Conservation (phyloP, 2,888 invertebrate genomes). For the Chymomyza amoena region DNA sequence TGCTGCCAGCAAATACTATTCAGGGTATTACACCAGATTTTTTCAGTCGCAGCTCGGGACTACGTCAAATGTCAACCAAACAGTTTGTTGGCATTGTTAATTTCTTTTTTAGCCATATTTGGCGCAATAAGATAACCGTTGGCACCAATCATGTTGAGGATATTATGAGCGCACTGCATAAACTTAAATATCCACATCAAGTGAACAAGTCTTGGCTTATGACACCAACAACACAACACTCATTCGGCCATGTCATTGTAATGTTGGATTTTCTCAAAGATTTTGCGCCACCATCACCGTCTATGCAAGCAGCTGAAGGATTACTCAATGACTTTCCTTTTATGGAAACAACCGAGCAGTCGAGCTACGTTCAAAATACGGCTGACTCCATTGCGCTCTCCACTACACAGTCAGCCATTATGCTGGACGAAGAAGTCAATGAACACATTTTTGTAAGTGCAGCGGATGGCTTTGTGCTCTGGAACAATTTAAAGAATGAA, state of each 20-base stretch:
- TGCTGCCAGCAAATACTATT: slow-evolving; percentile 34
- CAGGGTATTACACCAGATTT: slow-evolving; percentile 60
- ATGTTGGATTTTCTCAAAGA: slow-evolving; percentile 75
- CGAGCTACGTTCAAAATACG: slow-evolving; percentile 41
- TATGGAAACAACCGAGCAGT: slow-evolving; percentile 46
- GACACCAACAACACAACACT: slow-evolving; percentile 76
- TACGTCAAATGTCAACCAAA: slow-evolving; percentile 77
- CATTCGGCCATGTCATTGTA: slow-evolving; percentile 75
- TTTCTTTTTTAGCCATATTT: slow-evolving; percentile 70
- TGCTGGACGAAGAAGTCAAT: slow-evolving; percentile 63
- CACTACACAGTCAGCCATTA: slow-evolving; percentile 31
- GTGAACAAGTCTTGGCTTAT: slow-evolving; percentile 77
- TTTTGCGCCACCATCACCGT: slow-evolving; percentile 53
- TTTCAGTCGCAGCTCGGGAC: slow-evolving; percentile 51
- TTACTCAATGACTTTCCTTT: slow-evolving; percentile 46
- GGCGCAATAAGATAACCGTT: slow-evolving; percentile 69
- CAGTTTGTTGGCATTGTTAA: slow-evolving; percentile 75
- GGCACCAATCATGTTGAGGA: slow-evolving; percentile 74
- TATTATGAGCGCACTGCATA: slow-evolving; percentile 68
- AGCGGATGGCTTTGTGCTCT: slow-evolving; percentile 67
- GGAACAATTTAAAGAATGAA: slow-evolving; percentile 68
- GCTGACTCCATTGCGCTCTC: slow-evolving; percentile 41
- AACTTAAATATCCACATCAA: slow-evolving; percentile 75
- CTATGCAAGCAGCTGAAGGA: slow-evolving; percentile 6
- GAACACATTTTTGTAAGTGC: slow-evolving; percentile 52